Base-by-base conservation (phyloP, 2,797 vertebrate species). In the Rhinella marina region DNA sequence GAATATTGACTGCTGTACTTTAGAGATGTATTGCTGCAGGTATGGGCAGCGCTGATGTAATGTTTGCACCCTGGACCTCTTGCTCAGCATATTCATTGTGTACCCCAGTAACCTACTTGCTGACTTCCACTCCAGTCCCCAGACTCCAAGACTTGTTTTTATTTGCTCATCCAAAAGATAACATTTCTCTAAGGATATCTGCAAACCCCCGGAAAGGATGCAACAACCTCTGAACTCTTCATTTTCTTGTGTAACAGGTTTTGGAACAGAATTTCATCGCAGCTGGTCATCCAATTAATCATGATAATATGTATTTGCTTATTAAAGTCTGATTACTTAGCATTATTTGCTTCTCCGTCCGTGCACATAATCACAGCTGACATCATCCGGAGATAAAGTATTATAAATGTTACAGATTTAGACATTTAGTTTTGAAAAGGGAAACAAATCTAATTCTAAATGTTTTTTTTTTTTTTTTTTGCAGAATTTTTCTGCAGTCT, bases 141-240 rank as follows among this genome's bases (percentile, higher is more conserved):
- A 27, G 81, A 50, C 81, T 88, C 81, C 82, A 48, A 52, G 14
- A 32, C 29, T 88, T 88, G 75, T 88, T 88, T 88, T 77, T 84
- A 64, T 84, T 88, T 88, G 50, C 81, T 88, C 62, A 72, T 88
- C 82, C 87, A 88, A 79, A 80, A 79, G 73, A 84, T 88, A 88
- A 88, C 75, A 84, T 88, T 88, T 59, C 62, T 84, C 62, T 68
- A 57, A 84, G n/a, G 23, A 88, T 57, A 78, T 66, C 78, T 77
- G 59, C 41, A 54, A 62, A 56, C n/a, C 84, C 78, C 87, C 82
- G 80, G 75, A 79, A 84, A 80, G 82, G 62, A 16, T 57, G 54
- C 80, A 61, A 41, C 41, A 41, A 84, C 86, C 81, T 57, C 70
- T 78, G 72, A 88, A 84, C 81, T 29, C 13, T 23, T 41, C 23